phyloP scores from a whole-genome alignment of 2,113 vertebrate species.

The Scomber colias region DNA sequence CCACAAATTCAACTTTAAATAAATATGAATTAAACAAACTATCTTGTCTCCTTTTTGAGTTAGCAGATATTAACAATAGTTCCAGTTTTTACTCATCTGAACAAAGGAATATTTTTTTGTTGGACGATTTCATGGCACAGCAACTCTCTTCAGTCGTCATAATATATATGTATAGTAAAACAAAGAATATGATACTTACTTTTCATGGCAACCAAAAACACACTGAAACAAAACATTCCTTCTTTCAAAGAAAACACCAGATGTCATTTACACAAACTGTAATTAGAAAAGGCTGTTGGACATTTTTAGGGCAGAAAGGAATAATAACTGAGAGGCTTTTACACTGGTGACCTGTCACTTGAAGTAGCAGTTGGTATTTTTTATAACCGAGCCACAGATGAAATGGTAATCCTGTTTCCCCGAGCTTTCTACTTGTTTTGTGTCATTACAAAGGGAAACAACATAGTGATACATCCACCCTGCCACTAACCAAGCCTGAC shows the following conservation, averaged over 20 bases:
- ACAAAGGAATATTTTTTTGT: no score
- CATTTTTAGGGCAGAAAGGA: conserved; percentile 17
- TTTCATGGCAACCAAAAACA: no score
- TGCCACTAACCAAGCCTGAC: conserved; percentile 50
- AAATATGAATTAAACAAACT: no score
- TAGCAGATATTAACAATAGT: no score
- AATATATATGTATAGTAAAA: no score
- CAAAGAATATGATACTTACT: no score
- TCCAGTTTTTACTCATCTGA: no score
- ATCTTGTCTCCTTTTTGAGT: no score
- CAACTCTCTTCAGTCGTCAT: no score
- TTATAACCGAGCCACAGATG: conserved; percentile 16
- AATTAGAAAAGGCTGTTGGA: conserved; percentile 19
- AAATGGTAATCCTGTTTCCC: conserved; percentile 53
- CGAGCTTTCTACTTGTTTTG: conserved; percentile 48
- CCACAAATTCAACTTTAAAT: no score
- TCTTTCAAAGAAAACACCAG: conserved; percentile 11
- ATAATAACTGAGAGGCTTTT: conserved; percentile 12
- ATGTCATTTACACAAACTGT: conserved; percentile 10
- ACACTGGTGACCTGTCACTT: conserved; percentile 26
- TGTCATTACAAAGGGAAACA: conserved; percentile 59
- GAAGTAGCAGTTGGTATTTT: neutral
- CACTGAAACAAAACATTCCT: neutral
- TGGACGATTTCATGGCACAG: no score
- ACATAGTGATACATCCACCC: conserved; percentile 28